These are phyloP conservation scores for Eupleurogrammus muticus DNA, from an alignment of 2,797 vertebrate species.

Conservation along the genomic window DNA sequence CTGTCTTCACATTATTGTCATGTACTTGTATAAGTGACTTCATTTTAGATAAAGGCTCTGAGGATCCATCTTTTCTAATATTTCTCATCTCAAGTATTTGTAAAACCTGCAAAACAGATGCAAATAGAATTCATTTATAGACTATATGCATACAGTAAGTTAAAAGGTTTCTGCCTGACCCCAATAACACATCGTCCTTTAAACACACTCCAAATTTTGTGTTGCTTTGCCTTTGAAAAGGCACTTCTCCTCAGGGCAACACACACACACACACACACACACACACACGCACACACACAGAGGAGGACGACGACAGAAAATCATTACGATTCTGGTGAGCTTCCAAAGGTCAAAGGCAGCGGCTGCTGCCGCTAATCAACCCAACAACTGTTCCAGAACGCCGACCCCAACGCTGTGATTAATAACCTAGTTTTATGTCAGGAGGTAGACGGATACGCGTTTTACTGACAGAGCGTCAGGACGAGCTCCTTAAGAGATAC, in stretches of 20 bases:
- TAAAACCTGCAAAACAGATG: too few relatives aligned
- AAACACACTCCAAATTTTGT: background rate
- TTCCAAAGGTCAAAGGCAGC: constrained; percentile 70
- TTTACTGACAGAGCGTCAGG: constrained; percentile 12
- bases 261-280: constrained; percentile 6
- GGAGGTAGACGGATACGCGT: constrained; percentile 5
- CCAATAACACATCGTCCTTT: too few relatives aligned
- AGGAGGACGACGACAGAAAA: constrained; percentile 67
- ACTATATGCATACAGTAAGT: too few relatives aligned
- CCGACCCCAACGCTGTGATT: constrained; percentile 14
- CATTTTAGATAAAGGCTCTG: too few relatives aligned
- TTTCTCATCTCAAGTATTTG: too few relatives aligned
- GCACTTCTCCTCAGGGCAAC: constrained; percentile 7
- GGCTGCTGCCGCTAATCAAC: constrained; percentile 37
- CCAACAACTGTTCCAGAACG: constrained; percentile 46
- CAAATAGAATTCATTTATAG: too few relatives aligned
- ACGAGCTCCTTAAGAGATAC: background rate
- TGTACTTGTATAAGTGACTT: too few relatives aligned
- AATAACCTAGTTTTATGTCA: constrained; percentile 33
- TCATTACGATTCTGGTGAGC: constrained; percentile 57
- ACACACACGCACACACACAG: constrained; percentile 3
- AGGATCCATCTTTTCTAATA: too few relatives aligned
- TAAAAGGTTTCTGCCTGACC: too few relatives aligned
- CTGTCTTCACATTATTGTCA: too few relatives aligned
- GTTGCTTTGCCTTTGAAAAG: constrained; percentile 5